Percentiles rank a stretch among this genome's conserved stretches.
Conservation (phyloP, 2,888 invertebrate genomes). For the Ligdia adustata region DNA sequence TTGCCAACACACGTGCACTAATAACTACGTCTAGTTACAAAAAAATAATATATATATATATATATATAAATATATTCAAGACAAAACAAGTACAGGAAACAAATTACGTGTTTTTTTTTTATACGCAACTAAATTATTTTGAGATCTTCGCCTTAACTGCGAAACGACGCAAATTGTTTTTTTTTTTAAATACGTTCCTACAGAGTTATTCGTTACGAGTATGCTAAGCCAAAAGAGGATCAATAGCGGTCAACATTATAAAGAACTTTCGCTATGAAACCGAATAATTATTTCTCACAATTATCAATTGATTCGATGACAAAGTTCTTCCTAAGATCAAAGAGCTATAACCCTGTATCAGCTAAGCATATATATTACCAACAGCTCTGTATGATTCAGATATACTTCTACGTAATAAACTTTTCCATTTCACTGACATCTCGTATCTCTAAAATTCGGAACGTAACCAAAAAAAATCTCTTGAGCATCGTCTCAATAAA, state of each 20-base stretch:
- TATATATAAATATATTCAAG: constrained; percentile 45
- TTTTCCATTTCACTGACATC: constrained; percentile 5
- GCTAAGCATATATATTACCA: no score
- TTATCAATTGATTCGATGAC: no score
- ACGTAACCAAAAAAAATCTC: background rate
- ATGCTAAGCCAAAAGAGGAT: no score
- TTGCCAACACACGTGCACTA: constrained; percentile 78
- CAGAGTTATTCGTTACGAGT: background rate
- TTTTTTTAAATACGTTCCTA: background rate
- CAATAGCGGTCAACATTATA: no score
- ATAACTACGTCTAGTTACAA: constrained; percentile 56
- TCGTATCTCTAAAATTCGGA: constrained; percentile 1
- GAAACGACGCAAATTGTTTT: constrained; percentile 41
- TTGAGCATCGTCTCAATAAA: constrained; percentile 24
- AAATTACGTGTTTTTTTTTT: constrained; percentile 32
- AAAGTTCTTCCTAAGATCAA: no score
- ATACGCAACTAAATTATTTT: constrained; percentile 73
- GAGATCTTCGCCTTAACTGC: constrained; percentile 74
- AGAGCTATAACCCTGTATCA: no score
- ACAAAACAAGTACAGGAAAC: constrained; percentile 43
- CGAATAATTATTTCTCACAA: no score
- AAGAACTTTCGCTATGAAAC: no score
- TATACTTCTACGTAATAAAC: background rate
- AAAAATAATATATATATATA: constrained; percentile 10
- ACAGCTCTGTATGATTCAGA: constrained; percentile 3